Base-by-base conservation (phyloP, 2,797 vertebrate genomes). In the Phrynocephalus forsythii region DNA sequence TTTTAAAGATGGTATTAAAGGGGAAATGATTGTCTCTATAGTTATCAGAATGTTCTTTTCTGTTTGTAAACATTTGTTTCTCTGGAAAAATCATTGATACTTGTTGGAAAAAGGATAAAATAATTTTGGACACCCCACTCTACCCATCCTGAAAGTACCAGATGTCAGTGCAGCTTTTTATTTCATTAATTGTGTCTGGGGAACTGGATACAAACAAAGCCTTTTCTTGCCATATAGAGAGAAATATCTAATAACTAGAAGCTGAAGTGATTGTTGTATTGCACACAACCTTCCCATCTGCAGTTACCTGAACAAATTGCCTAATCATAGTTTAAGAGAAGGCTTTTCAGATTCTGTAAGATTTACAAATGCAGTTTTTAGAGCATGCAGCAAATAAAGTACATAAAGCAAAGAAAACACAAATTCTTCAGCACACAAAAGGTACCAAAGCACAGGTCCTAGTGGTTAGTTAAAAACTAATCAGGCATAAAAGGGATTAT, bases 241-340 rank as follows among this genome's bases (percentile, higher is more conserved):
- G 90, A 87, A n/a, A 89, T 6, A 8, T 38, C 79, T 90, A 89
- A 33, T 38, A 24, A 78, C 67, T 90, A n/a, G 7, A 87, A 66
- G 30, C 69, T 63, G 11, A 48, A 71, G 33, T 30, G 30, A 79
- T 73, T 79, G 1, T 26, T 77, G 56, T 3, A 0, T 18, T 77
- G 56, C 10, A 0, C 66, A 26, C 6, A 52, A 18, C 15, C 18
- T 67, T 75, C 24, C 33, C 3, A 63, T 13, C 20, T 52, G 33
- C 20, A 48, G 26, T 20, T 52, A 15, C 3, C 56, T 78, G 26
- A 30, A 16, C 8, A 10, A 30, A 22, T 76, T 68, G 48, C 80
- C 9, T 24, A 63, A 44, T 67, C 33, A 67, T 20, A 22, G 52
- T 11, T 18, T 71, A 8, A 86, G 48, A 86, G 13, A 79, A 3